Conservation (phyloP, 2,113 vertebrate species). For the Emberiza fucata region DNA sequence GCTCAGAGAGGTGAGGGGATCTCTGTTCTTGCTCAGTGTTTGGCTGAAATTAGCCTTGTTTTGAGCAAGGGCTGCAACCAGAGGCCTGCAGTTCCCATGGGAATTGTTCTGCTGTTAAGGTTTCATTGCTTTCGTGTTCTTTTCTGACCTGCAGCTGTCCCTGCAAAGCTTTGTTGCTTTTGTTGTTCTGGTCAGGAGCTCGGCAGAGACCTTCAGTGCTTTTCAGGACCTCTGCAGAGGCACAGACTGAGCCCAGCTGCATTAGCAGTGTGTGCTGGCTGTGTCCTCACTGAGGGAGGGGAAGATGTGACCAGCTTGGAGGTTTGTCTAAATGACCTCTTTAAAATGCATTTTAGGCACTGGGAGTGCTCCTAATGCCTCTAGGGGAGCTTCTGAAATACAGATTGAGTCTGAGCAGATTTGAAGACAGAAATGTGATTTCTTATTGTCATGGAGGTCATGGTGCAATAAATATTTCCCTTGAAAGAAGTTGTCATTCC, state of each 20-base stretch:
- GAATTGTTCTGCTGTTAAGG: neutral
- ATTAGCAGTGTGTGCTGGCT: neutral
- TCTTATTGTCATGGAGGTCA: neutral
- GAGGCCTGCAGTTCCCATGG: neutral
- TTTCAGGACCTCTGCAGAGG: neutral
- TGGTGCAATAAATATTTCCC: neutral
- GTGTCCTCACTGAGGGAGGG: neutral
- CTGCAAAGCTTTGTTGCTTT: neutral
- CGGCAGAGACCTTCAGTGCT: neutral
- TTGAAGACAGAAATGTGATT: neutral
- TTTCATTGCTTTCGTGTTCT: neutral
- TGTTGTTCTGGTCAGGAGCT: neutral
- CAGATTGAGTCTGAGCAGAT: neutral
- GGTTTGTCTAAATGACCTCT: neutral
- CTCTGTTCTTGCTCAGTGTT: neutral
- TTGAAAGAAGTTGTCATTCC: neutral
- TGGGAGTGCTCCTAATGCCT: neutral
- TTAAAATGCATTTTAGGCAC: neutral
- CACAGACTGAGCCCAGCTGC: neutral
- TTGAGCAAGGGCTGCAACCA: neutral
- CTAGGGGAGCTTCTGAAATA: neutral
- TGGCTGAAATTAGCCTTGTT: neutral
- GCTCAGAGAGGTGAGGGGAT: neutral
- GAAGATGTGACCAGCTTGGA: neutral
- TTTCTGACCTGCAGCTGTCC: neutral